Conservation (phyloP, 2,888 invertebrate species). For the Netelia fuscicornis region DNA sequence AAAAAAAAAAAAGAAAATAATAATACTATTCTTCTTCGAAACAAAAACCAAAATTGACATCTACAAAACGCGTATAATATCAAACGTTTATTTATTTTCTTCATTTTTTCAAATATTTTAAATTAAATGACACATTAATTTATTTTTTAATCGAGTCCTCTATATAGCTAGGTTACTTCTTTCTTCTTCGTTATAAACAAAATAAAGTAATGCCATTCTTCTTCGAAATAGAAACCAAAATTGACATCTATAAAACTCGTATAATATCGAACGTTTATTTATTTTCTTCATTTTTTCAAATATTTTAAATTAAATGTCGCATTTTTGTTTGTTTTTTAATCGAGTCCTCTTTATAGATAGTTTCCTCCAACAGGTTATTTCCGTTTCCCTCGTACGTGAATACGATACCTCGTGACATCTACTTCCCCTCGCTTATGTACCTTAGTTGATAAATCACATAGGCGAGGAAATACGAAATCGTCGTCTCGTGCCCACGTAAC, state of each 20-base stretch:
- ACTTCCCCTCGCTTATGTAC: slow-evolving; percentile 34
- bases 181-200: slow-evolving; percentile 1
- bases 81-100: neutral
- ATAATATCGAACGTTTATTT: neutral
- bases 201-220: neutral
- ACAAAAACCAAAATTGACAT: neutral
- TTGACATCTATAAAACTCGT: neutral
- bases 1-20: neutral
- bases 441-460: slow-evolving; percentile 63
- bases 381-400: slow-evolving; percentile 42
- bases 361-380: slow-evolving; percentile 47
- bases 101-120: neutral
- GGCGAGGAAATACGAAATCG: slow-evolving; percentile 50
- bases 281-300: neutral
- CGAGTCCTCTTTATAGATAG: neutral
- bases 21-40: neutral
- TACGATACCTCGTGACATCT: slow-evolving; percentile 20
- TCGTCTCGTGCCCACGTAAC: slow-evolving; percentile 28
- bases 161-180: no score
- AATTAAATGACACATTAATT: no score
- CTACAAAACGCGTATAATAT: neutral
- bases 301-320: neutral
- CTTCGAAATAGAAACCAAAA: neutral
- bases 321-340: neutral
- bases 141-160: no score